phyloP scores from a whole-genome alignment of 2,113 vertebrate genomes.

The Callionymus lyra region DNA sequence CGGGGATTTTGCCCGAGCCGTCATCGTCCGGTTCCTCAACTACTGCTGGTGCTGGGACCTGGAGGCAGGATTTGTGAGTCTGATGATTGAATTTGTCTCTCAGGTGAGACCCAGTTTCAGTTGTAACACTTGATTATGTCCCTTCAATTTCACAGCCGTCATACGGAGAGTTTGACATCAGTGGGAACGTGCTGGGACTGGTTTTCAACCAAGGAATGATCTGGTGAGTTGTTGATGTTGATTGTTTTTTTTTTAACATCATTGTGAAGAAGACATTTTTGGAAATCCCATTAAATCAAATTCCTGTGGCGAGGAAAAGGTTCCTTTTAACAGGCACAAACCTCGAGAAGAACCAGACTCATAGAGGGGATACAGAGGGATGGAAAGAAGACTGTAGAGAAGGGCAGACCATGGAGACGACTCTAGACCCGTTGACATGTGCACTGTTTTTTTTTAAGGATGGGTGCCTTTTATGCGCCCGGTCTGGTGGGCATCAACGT shows the following conservation, averaged over 20 bases:
- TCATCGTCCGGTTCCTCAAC: conserved; percentile 94
- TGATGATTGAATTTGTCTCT: too few relatives aligned
- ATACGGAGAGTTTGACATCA: conserved; percentile 96
- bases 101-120: not conserved
- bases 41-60: conserved; percentile 99
- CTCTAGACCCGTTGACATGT: too few relatives aligned
- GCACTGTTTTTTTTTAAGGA: conserved; percentile 65
- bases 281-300: too few relatives aligned
- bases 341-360: too few relatives aligned
- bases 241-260: too few relatives aligned
- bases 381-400: too few relatives aligned
- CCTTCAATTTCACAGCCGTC: conserved; percentile 71
- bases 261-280: too few relatives aligned
- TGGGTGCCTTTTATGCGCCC: conserved; percentile 96
- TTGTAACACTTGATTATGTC: not conserved
- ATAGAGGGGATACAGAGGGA: too few relatives aligned
- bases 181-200: conserved; percentile 90
- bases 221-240: conserved; percentile 70
- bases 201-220: conserved; percentile 99
- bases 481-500: conserved; percentile 95
- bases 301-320: too few relatives aligned
- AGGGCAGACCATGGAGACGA: too few relatives aligned
- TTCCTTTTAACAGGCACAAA: too few relatives aligned
- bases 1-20: conserved; percentile 87
- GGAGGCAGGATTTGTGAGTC: conserved; percentile 91